Evolutionary conservation across 1,140 invertebrate genomes (phyloP), one percentile per base, ranked within the genome.

Genomic region (Listronotus oregonensis): DNA sequence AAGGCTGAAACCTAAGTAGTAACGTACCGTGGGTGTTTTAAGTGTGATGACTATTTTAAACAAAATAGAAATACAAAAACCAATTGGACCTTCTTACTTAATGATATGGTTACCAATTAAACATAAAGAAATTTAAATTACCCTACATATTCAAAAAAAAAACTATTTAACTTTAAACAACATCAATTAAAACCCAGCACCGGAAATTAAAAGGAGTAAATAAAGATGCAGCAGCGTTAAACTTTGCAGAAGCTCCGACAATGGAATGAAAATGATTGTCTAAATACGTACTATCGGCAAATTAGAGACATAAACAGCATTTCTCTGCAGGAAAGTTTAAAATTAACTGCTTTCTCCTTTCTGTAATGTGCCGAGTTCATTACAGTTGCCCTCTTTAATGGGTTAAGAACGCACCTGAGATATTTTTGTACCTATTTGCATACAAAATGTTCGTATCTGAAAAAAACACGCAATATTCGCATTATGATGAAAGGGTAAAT

Each of bases 211-310:
- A 59, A 49, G 43, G 44, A 59, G 42, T 59, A 59, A 59, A 59
- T 59, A 59, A 59, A 49, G 43, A 49, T 47, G 56, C 44, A 59
- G 43, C 18, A 27, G 12, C 43, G 56, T 14, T 31, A 59, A 49
- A 59, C 43, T 49, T 56, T 21, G 21, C 54, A 56, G 44, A 15
- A 59, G 44, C 56, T 27, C 18, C 40, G 56, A 43, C 56, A 59
- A 59, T 61, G 47, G 60, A 63, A 63, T 54, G 50, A 54, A 63
- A 63, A 63, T 49, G 60, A 63, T 63, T 63, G 60, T 54, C 60
- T 63, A 63, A 63, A 63, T 63, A 63, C 60, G 60, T 63, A 54
- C 21, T 63, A 63, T 63, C 60, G 51, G 60, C 60, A 63, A 63
- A 54, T 63, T 63, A 63, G 50, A 63, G 43, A 52, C 49, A 55